phyloP scores from a whole-genome alignment of 2,888 invertebrate genomes.

The Nebria salina region DNA sequence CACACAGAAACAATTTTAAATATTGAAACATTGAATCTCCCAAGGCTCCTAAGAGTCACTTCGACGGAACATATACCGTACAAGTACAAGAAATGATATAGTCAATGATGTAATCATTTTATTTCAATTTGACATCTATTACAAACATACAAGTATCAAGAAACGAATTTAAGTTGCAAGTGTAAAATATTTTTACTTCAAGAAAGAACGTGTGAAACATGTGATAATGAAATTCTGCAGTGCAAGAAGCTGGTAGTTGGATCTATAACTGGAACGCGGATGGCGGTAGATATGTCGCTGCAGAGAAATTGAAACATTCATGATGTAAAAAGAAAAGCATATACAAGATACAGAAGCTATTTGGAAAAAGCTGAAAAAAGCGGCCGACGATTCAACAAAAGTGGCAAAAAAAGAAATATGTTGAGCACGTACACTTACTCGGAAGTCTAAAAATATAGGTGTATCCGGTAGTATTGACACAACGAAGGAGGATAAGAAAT shows the following conservation, averaged over 20 bases:
- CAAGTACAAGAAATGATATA: too few relatives aligned
- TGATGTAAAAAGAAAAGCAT: constrained; percentile 16
- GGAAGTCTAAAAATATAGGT: constrained; percentile 21
- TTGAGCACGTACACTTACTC: constrained; percentile 12
- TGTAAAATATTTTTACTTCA: constrained; percentile 4
- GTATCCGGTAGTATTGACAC: not conserved
- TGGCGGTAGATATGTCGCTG: constrained; percentile 20
- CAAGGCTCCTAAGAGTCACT: too few relatives aligned
- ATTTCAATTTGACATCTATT: too few relatives aligned
- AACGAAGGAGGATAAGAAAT: not conserved
- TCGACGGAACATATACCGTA: too few relatives aligned
- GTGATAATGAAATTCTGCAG: constrained; percentile 17
- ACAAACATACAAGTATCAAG: not conserved
- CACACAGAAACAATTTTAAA: not conserved
- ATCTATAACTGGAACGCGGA: constrained; percentile 19
- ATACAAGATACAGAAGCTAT: constrained; percentile 9
- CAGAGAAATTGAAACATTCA: constrained; percentile 35
- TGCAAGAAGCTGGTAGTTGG: not conserved
- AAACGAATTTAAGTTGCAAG: not conserved
- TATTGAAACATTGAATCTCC: not conserved
- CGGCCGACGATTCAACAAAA: constrained; percentile 20
- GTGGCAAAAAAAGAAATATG: constrained; percentile 28
- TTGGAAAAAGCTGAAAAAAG: not conserved
- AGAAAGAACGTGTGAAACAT: constrained; percentile 5
- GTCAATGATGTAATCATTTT: too few relatives aligned